Base-by-base conservation (phyloP, 2,888 invertebrate species). In the Eristalinus sepulchralis region DNA sequence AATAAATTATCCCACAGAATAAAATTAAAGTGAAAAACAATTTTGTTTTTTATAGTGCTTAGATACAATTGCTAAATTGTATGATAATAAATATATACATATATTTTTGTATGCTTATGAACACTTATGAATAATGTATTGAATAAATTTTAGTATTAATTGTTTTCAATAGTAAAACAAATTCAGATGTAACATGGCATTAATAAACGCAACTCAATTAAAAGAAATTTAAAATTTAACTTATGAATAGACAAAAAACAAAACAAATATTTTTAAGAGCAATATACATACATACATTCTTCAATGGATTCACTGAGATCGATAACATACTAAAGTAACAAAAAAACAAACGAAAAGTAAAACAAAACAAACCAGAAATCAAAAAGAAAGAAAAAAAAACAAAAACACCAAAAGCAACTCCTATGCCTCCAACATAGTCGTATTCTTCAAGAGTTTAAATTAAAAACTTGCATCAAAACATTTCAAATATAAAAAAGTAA, bases 41-140 rank as follows among this genome's bases (percentile, higher is more conserved):
- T 55, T 80, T 59, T 62, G 64, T 72, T 73, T 78, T 83, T 71
- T 81, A 85, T 85, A 85, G 81, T 85, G 84, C 84, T 85, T 81
- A 81, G 76, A 85, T 81, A 81, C 53, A 80, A 80, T 47, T 84
- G 81, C 72, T 77, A 85, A 71, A 81, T 77, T 47, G 47, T 47
- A 47, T 47, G n/a, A 47, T 47, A 17, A 47, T 17, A 47, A 47
- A 47, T 47, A 47, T 85, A 85, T 57, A 84, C 76, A 85, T 85
- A 85, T 85, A 85, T 85, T 85, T 85, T 85, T 85, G 81, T 85
- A 85, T 85, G 84, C 84, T 85, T 85, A 81, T 81, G 84, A 81
- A 81, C 84, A 85, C 81, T 81, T 85, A 85, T 85, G 76, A 27
- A 80, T 80, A 73, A 75, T 2, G 66, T 31, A 79, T 64, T 64